Conservation (phyloP, 2,888 invertebrate species). For the Uloborus plumipes region DNA sequence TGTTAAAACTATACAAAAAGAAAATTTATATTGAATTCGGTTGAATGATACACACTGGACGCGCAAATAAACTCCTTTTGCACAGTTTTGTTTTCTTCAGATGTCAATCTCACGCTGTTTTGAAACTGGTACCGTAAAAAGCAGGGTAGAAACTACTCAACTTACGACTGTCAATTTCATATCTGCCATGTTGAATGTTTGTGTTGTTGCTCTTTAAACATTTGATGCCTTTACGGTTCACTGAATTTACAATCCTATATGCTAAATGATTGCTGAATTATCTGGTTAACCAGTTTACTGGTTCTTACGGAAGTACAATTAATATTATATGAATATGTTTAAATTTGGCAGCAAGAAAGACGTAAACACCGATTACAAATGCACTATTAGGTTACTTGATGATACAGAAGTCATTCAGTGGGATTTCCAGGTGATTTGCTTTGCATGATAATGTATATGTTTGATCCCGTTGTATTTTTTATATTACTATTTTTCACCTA, state of each 20-base stretch:
- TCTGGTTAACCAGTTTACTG: constrained; percentile 37
- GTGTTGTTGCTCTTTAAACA: constrained; percentile 16
- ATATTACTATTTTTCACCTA: too few species aligned
- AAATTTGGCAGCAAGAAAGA: constrained; percentile 79
- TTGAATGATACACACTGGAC: too few species aligned
- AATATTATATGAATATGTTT: constrained; percentile 73
- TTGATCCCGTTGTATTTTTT: too few species aligned
- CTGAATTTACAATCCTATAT: too few species aligned
- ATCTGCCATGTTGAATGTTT: constrained; percentile 57
- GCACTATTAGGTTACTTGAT: constrained; percentile 89
- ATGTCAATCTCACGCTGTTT: too few species aligned
- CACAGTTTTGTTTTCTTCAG: too few species aligned
- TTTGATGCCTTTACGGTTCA: background rate
- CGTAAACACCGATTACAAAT: constrained; percentile 81
- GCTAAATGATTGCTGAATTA: background rate
- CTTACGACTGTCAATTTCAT: constrained; percentile 46
- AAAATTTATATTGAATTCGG: too few species aligned
- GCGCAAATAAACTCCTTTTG: too few species aligned
- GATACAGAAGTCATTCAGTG: constrained; percentile 92
- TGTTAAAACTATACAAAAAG: too few species aligned
- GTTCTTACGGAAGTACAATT: constrained; percentile 11
- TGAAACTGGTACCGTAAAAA: background rate
- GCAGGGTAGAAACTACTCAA: constrained; percentile 39
- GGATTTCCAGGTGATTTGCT: constrained; percentile 83
- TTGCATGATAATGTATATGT: background rate